Conservation (phyloP, 2,797 vertebrate genomes). For the Hoplostethus atlanticus region DNA sequence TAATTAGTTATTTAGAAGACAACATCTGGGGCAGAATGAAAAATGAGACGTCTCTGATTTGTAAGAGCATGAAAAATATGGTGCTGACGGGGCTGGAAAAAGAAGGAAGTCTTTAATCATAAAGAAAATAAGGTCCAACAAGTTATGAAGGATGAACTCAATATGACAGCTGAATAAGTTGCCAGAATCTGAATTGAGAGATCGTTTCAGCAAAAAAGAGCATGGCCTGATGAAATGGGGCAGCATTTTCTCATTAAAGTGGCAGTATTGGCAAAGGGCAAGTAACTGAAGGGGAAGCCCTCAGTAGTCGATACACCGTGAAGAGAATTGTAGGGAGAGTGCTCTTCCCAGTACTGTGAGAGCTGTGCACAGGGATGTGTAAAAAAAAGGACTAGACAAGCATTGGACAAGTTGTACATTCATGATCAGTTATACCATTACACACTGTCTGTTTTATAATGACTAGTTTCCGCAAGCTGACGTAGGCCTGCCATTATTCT, state of each 20-base stretch:
- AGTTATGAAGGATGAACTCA: slow-evolving; percentile 31
- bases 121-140: slow-evolving; percentile 27
- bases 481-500: too few species aligned
- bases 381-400: slow-evolving; percentile 27
- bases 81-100: slow-evolving; percentile 14
- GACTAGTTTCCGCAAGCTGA: too few species aligned
- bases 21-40: not conserved
- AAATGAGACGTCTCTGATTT: not conserved
- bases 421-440: too few species aligned
- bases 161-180: slow-evolving; percentile 37
- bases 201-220: slow-evolving; percentile 36
- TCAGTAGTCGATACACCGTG: slow-evolving; percentile 40
- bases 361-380: slow-evolving; percentile 25
- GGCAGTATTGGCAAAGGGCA: slow-evolving; percentile 54
- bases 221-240: slow-evolving; percentile 48
- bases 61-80: slow-evolving; percentile 11
- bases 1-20: not conserved
- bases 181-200: slow-evolving; percentile 28
- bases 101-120: slow-evolving; percentile 3
- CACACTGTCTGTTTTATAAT: too few species aligned
- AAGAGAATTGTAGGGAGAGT: slow-evolving; percentile 26
- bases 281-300: slow-evolving; percentile 54
- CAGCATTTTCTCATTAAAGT: slow-evolving; percentile 61
- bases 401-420: slow-evolving; percentile 33
- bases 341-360: slow-evolving; percentile 26